Evolutionary conservation across 2,888 invertebrate genomes (phyloP).

Genomic region (Mythimna ferrago): DNA sequence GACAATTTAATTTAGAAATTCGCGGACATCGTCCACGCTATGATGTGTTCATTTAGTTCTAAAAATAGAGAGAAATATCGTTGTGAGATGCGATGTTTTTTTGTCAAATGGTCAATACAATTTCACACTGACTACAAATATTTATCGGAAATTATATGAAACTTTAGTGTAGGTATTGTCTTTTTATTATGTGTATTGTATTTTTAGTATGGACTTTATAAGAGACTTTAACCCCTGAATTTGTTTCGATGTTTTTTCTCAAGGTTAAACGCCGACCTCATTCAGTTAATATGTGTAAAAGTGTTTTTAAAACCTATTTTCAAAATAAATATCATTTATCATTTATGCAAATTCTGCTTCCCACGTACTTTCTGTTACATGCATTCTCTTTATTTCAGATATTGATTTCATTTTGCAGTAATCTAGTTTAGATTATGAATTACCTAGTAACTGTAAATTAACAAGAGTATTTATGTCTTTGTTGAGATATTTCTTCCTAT

Average conservation of each 20-base stretch:
- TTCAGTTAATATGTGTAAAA: too few species aligned
- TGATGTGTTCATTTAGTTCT: constrained; percentile 27
- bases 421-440: background rate
- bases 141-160: background rate
- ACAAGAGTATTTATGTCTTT: too few species aligned
- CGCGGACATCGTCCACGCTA: background rate
- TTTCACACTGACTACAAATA: background rate
- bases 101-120: background rate
- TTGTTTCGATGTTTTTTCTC: too few species aligned
- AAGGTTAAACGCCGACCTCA: too few species aligned
- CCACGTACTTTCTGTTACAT: constrained; percentile 9
- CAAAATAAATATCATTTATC: too few species aligned
- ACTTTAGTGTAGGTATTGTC: too few species aligned
- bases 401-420: background rate
- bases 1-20: constrained; percentile 32
- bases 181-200: too few species aligned
- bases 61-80: constrained; percentile 12
- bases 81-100: constrained; percentile 1
- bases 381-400: constrained; percentile 8
- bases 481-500: too few species aligned
- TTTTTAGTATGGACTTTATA: too few species aligned
- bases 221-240: too few species aligned
- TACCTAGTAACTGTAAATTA: background rate
- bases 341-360: background rate
- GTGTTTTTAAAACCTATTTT: too few species aligned